These are phyloP conservation scores for Diorhabda elongata DNA, from an alignment of 1,140 invertebrate species.

Conservation along the genomic window DNA sequence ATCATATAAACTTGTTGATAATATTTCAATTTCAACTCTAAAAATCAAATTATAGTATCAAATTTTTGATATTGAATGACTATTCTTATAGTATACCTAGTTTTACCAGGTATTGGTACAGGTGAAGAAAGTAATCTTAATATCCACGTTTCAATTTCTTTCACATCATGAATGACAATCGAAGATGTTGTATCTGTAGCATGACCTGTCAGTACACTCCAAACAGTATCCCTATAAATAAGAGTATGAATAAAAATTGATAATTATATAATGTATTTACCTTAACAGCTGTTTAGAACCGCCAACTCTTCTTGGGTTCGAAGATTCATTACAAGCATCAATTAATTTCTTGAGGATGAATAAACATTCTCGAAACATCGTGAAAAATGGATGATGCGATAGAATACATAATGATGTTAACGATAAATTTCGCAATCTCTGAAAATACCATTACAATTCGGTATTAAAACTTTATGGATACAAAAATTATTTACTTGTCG, in stretches of 20 bases:
- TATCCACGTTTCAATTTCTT: constrained; percentile 99
- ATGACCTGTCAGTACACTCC: constrained; percentile 79
- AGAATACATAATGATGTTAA: constrained; percentile 95
- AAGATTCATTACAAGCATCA: constrained; percentile 94
- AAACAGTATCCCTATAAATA: constrained; percentile 77
- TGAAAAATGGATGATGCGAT: constrained; percentile 98
- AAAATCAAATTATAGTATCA: constrained; percentile 30
- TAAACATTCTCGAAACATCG: constrained; percentile 95
- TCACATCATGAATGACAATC: constrained; percentile 90
- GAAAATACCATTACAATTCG: constrained; percentile 46
- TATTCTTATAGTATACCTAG: constrained; percentile 60
- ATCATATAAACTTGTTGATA: constrained; percentile 82
- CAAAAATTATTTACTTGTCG: constrained; percentile 56
- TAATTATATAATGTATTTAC: constrained; percentile 50
- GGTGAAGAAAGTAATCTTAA: constrained; percentile 90
- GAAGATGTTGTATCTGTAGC: constrained; percentile 74
- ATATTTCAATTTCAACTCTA: constrained; percentile 70
- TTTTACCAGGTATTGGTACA: constrained; percentile 95
- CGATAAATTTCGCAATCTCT: constrained; percentile 82
- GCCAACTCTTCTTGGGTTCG: constrained; percentile 79
- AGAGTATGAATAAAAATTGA: constrained; percentile 7
- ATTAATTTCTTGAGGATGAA: constrained; percentile 93
- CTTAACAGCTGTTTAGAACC: constrained; percentile 80
- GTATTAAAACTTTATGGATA: not conserved
- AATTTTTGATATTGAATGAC: not conserved